Conservation (phyloP, 2,888 invertebrate species). For the Opisthograptis luteolata region DNA sequence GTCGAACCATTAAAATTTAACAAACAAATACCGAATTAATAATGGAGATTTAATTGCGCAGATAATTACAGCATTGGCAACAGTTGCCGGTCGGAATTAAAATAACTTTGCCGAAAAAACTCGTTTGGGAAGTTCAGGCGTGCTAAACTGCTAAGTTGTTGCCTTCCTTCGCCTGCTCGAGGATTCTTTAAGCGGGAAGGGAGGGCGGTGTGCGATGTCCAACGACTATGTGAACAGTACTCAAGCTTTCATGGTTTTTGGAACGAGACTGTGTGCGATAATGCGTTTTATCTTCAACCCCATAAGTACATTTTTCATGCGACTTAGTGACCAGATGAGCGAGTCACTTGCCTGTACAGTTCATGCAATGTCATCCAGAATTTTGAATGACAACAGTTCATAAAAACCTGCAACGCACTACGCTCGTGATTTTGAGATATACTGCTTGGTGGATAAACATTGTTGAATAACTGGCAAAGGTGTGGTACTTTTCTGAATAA, state of each 20-base stretch:
- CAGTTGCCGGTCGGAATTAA: slow-evolving; percentile 10
- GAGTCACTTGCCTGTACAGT: too few species aligned
- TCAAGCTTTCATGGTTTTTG: neutral
- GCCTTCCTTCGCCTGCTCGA: neutral
- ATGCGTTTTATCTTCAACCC: too few species aligned
- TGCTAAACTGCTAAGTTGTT: slow-evolving; percentile 14
- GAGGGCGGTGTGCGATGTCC: neutral
- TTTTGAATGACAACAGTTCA: too few species aligned
- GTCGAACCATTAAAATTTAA: slow-evolving; percentile 1
- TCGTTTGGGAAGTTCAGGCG: neutral
- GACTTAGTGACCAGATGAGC: too few species aligned
- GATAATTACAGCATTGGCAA: slow-evolving; percentile 14
- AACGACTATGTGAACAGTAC: neutral
- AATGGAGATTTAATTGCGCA: slow-evolving; percentile 10
- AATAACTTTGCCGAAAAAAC: slow-evolving; percentile 17
- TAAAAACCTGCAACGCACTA: too few species aligned
- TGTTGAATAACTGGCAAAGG: too few species aligned
- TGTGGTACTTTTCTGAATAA: too few species aligned
- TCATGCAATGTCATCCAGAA: too few species aligned
- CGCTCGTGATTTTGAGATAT: too few species aligned
- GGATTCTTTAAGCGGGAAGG: neutral
- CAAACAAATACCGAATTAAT: slow-evolving; percentile 3
- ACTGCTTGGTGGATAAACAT: too few species aligned
- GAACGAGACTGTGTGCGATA: neutral
- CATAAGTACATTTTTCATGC: too few species aligned